Evolutionary conservation across 37 sponge, comb jelly and placozoan genomes (phyloP), one percentile per base, ranked within the genome.

Genomic region (Theonella swinhoei): DNA sequence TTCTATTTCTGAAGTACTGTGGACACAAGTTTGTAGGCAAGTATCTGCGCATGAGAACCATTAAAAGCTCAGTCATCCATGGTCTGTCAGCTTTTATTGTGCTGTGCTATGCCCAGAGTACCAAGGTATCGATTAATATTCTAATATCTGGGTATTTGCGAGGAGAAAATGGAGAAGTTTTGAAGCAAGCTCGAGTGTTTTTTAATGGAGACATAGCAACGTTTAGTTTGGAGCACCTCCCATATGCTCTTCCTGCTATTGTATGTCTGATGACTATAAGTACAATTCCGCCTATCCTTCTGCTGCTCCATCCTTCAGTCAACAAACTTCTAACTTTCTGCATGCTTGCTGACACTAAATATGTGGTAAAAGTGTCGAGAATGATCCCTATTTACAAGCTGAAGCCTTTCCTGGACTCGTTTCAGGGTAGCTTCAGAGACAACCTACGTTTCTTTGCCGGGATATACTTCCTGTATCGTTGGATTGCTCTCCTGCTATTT

Each of bases 371-470:
- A 28, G 9, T 58, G 42, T 68, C 76, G 1, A 38, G 32, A 34
- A 60, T 29, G 35, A 35, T 73, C 67, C 72, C 75, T 42, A 35
- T 68, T 23, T 29, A 38, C 54, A 87, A 63, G 28, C 42, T 74
- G 4, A 88, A 88, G 72, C 88, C 88, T n/a, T 64, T 88, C 30
- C 61, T 81, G 3, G 88, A 88, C 33, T 76, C 77, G 0, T 82
- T 88, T 28, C 83, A 82, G 42, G 69, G 83, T 2, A 38, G 71
- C 64, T 88, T 88, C 70, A 81, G 82, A 69, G 88, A 88, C 42
- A 54, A 77, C 33, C 68, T 74, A 11, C 67, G 83, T 0, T 88
- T 80, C 65, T 88, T 82, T 77, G 88, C 88, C 30, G 88, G 88
- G 19, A 36, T 88, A 14, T 88, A 88, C 64, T 82, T 88, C 34